A percentile compares a stretch with the other conserved stretches of the same genome.
Evolutionary conservation across 2,113 vertebrate genomes (phyloP).

Genomic region (Fulmarus glacialis): DNA sequence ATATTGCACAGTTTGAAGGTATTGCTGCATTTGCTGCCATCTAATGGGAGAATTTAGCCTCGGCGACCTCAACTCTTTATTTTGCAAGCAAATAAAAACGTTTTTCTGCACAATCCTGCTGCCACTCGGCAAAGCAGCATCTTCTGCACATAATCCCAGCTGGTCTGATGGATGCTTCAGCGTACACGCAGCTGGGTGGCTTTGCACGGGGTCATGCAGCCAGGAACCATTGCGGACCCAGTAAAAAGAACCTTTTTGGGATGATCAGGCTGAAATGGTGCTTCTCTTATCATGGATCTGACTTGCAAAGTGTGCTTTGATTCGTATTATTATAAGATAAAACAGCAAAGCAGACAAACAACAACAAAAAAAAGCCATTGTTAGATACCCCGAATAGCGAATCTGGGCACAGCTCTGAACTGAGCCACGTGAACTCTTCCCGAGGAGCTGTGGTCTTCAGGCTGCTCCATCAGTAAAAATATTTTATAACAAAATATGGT

Average conservation of each 20-base stretch:
- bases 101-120: neutral
- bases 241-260: neutral
- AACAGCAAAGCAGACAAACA: neutral
- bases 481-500: neutral
- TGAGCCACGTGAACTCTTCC: neutral
- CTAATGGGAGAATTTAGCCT: slow-evolving; percentile 44
- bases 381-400: neutral
- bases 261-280: neutral
- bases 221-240: neutral
- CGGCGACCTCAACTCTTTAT: neutral
- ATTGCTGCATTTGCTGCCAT: slow-evolving; percentile 62
- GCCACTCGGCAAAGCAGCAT: neutral
- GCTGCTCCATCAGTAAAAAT: neutral
- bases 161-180: neutral
- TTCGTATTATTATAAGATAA: neutral
- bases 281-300: neutral
- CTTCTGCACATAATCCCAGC: neutral
- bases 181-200: neutral
- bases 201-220: neutral
- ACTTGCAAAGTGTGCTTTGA: neutral
- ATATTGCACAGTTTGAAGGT: neutral
- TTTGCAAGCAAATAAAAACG: neutral
- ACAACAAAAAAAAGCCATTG: neutral
- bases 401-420: neutral
- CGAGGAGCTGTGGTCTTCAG: neutral